Evolutionary conservation across 2,888 invertebrate genomes (phyloP).

Genomic region (Craniophora ligustri): DNA sequence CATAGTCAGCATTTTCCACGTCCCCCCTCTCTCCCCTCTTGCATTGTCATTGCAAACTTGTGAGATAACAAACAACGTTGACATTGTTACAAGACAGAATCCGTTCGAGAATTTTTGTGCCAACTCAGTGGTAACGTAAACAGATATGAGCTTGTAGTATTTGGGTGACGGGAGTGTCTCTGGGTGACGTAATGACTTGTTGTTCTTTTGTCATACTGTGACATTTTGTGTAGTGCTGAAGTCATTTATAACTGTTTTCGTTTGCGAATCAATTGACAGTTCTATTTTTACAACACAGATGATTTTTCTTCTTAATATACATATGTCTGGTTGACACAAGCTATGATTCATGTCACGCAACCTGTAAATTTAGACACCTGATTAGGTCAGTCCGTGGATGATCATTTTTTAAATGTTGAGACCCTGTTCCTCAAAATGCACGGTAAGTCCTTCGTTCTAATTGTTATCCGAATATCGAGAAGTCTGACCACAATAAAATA

Average conservation of each 20-base stretch:
- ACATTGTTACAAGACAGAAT: slow-evolving; percentile 52
- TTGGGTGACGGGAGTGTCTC: slow-evolving; percentile 1
- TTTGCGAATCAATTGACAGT: neutral
- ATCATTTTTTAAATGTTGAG: too few species aligned
- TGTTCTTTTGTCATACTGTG: slow-evolving; percentile 7
- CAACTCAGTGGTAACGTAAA: slow-evolving; percentile 43
- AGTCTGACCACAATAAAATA: too few species aligned
- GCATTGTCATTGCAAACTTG: slow-evolving; percentile 37
- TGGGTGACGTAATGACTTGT: slow-evolving; percentile 24
- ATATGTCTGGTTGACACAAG: too few species aligned
- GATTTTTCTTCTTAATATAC: too few species aligned
- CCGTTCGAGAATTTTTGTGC: slow-evolving; percentile 49
- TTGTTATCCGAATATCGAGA: too few species aligned
- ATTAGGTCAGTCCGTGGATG: too few species aligned
- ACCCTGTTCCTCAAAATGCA: too few species aligned
- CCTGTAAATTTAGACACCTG: too few species aligned
- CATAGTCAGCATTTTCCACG: slow-evolving; percentile 25
- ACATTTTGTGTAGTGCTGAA: neutral
- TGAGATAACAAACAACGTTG: slow-evolving; percentile 53
- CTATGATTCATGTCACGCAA: too few species aligned
- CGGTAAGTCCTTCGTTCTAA: too few species aligned
- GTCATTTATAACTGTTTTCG: slow-evolving; percentile 3
- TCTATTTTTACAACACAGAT: too few species aligned
- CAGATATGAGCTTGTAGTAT: slow-evolving; percentile 27
- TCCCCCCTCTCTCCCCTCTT: slow-evolving; percentile 1